Conservation (phyloP, 1,140 invertebrate species). For the Eueides isabella region DNA sequence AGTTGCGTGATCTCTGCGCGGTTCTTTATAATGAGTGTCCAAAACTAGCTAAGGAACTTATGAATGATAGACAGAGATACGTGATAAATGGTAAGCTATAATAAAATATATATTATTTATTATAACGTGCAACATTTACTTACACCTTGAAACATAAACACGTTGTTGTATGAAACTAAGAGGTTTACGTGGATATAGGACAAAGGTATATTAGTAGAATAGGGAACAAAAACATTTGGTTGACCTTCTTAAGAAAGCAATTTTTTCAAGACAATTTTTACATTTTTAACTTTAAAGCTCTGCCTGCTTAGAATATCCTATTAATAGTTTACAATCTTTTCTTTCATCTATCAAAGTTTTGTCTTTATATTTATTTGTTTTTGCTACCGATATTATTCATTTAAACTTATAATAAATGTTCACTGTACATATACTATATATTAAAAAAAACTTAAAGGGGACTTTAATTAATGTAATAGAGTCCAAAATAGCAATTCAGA, state of each 20-base stretch:
- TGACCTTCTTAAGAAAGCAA: not conserved
- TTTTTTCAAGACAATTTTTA: not conserved
- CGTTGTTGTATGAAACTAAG: not conserved
- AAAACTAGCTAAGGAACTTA: constrained; percentile 74
- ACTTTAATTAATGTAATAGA: no score
- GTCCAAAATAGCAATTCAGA: no score
- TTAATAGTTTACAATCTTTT: not conserved
- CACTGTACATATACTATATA: no score
- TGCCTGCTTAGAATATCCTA: not conserved
- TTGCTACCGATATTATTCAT: no score
- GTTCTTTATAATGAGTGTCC: constrained; percentile 78
- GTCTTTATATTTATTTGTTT: no score
- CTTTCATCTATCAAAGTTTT: not conserved
- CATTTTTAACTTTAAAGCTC: not conserved
- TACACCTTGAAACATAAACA: not conserved
- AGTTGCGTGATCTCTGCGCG: constrained; percentile 76
- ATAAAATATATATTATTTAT: constrained; percentile 1
- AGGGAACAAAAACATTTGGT: not conserved
- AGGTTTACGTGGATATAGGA: not conserved
- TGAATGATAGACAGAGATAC: constrained; percentile 73
- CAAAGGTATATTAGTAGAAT: constrained; percentile 8
- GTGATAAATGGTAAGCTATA: constrained; percentile 69
- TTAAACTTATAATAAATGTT: no score
- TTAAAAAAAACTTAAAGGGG: no score
- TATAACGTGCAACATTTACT: not conserved